These are phyloP conservation scores for Halcyon chelicuti DNA, from an alignment of 2,797 vertebrate genomes.

Conservation along the genomic window DNA sequence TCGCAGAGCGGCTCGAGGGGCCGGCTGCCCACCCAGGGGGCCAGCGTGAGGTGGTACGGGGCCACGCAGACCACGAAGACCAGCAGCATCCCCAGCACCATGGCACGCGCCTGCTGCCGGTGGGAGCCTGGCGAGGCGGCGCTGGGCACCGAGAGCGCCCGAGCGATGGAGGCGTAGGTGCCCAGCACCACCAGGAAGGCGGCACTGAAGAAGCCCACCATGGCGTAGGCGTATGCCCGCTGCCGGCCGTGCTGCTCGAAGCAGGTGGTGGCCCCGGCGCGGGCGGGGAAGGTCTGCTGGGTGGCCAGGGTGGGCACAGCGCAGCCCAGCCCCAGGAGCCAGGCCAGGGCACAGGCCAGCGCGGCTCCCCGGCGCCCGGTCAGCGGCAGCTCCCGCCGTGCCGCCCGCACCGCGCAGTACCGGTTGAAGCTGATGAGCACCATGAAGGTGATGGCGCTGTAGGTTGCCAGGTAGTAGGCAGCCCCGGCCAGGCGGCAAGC, in stretches of 20 bases:
- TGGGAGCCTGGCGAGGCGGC: not conserved
- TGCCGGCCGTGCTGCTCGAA: constrained; percentile 47
- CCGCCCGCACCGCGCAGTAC: constrained; percentile 9
- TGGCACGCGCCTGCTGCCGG: constrained; percentile 42
- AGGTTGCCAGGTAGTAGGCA: constrained; percentile 65
- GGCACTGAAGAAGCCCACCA: constrained; percentile 20
- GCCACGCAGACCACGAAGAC: constrained; percentile 69
- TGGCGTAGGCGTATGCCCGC: constrained; percentile 12
- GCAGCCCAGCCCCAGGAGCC: constrained; percentile 59
- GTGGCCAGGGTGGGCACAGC: constrained; percentile 48
- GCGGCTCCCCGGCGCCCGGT: not conserved
- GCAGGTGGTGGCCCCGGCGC: not conserved
- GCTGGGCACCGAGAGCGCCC: not conserved
- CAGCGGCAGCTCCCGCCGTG: not conserved
- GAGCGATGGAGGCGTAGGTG: constrained; percentile 59
- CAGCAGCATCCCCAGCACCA: constrained; percentile 73
- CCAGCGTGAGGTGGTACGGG: constrained; percentile 71
- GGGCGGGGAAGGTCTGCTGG: constrained; percentile 11
- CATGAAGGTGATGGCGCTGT: constrained; percentile 68
- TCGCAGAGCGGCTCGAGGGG: not conserved
- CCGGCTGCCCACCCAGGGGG: constrained; percentile 57
- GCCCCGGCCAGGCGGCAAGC: constrained; percentile 51
- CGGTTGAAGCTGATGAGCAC: constrained; percentile 66
- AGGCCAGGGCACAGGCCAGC: constrained; percentile 15
- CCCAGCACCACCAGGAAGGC: constrained; percentile 70